Conservation (phyloP, 2,888 invertebrate genomes). For the Zootermopsis nevadensis region DNA sequence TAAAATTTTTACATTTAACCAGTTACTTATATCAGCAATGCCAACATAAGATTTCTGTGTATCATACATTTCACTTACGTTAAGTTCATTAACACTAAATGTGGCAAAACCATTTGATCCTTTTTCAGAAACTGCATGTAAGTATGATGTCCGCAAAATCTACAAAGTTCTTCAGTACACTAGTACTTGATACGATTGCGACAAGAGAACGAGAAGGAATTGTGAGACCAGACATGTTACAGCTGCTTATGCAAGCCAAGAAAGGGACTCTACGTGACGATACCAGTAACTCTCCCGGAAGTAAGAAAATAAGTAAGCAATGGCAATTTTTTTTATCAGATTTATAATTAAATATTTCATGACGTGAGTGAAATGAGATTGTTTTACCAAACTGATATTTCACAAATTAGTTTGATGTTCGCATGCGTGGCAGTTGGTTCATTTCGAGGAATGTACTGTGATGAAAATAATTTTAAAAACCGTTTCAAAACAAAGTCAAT, state of each 20-base stretch:
- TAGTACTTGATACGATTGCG: conserved; percentile 52
- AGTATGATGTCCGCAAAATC: not conserved
- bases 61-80: not conserved
- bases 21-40: not conserved
- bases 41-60: not conserved
- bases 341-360: too few relatives aligned
- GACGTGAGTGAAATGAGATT: not conserved
- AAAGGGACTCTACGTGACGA: conserved; percentile 46
- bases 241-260: conserved; percentile 55
- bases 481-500: too few relatives aligned
- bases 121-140: not conserved
- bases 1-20: too few relatives aligned
- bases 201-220: conserved; percentile 53
- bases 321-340: too few relatives aligned
- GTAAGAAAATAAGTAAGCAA: not conserved
- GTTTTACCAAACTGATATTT: not conserved
- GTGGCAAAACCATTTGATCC: not conserved
- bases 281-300: not conserved
- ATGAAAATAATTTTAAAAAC: not conserved
- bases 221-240: conserved; percentile 54
- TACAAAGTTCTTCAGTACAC: conserved; percentile 52
- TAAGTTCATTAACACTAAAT: not conserved
- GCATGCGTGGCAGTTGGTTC: not conserved
- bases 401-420: not conserved
- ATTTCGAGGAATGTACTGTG: not conserved